phyloP scores from a whole-genome alignment of 2,888 invertebrate species.

The Cosmia trapezina region DNA sequence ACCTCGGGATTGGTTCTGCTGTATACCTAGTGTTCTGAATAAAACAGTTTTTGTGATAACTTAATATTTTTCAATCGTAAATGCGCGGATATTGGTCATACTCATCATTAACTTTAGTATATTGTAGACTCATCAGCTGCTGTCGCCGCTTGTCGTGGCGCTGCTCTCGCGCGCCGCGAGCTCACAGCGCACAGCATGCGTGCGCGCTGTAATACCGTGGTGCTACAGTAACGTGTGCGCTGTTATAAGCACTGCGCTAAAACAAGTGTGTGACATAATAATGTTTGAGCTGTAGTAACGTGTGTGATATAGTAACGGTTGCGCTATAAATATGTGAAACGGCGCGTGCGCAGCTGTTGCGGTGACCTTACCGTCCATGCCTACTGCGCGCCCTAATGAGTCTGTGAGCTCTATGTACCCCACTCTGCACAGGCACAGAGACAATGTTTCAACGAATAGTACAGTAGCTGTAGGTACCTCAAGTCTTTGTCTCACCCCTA shows the following conservation, averaged over 20 bases:
- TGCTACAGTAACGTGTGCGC: neutral
- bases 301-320: neutral
- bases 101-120: too few species aligned
- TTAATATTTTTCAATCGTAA: too few species aligned
- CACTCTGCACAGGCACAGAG: neutral
- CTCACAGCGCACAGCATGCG: neutral
- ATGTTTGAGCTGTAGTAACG: neutral
- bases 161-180: neutral
- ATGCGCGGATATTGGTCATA: too few species aligned
- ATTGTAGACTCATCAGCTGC: too few species aligned
- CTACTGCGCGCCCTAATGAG: slow-evolving; percentile 13
- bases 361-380: slow-evolving; percentile 42
- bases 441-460: neutral
- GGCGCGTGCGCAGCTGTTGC: slow-evolving; percentile 46
- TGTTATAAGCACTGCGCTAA: neutral
- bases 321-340: slow-evolving; percentile 4
- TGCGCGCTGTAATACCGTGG: neutral
- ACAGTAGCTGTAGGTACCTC: too few species aligned
- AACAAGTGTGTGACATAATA: neutral
- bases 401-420: neutral
- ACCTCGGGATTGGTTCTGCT: too few species aligned
- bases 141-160: too few species aligned
- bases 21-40: too few species aligned
- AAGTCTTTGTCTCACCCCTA: neutral
- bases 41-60: too few species aligned